Percentiles rank a stretch among this genome's conserved stretches.
Evolutionary conservation across 1,140 invertebrate genomes (phyloP).

Genomic region (Drosophila seguyi): DNA sequence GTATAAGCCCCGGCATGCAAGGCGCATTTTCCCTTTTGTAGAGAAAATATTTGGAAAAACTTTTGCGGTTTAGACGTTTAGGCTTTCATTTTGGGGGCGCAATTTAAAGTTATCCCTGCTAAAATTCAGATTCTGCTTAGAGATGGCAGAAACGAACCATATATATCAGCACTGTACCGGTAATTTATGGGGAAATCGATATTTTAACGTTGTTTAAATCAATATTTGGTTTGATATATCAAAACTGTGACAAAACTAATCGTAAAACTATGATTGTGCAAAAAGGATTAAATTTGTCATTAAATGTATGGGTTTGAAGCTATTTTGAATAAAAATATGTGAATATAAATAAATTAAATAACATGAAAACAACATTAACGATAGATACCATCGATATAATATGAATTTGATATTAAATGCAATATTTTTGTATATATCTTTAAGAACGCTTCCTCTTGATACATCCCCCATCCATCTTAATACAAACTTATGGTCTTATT

Average conservation of each 20-base stretch:
- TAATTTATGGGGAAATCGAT: no score
- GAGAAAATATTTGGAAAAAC: constrained; percentile 35
- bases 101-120: constrained; percentile 25
- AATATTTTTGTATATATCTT: neutral
- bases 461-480: neutral
- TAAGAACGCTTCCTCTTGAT: neutral
- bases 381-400: neutral
- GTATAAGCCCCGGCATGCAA: constrained; percentile 49
- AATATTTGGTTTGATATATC: no score
- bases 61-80: constrained; percentile 23
- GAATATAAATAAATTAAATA: neutral
- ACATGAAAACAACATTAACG: neutral
- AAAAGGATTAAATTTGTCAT: no score
- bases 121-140: neutral
- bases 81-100: constrained; percentile 14
- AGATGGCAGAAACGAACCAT: neutral
- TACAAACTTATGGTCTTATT: constrained; percentile 15
- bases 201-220: no score
- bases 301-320: no score
- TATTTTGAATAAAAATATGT: neutral
- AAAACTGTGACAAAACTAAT: neutral
- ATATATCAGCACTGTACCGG: no score
- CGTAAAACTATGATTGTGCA: neutral
- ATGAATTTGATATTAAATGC: neutral
- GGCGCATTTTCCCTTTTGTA: constrained; percentile 43